Conservation (phyloP, 2,888 invertebrate species). For the Oligia fasciuncula region DNA sequence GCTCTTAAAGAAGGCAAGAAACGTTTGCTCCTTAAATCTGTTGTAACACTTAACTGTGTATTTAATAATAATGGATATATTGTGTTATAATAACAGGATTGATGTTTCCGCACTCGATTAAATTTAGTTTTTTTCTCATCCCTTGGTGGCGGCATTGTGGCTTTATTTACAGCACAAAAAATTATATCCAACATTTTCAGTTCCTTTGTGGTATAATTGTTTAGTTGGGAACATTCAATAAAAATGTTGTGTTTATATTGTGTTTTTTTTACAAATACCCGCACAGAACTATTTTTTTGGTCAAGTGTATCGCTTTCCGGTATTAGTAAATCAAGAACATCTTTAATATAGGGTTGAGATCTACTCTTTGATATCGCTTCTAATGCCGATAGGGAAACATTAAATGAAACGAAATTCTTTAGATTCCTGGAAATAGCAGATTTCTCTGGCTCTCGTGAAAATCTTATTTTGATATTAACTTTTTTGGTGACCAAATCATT, state of each 20-base stretch:
- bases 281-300: background rate
- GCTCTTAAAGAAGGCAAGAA: slow-evolving; percentile 29
- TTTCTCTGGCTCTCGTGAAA: slow-evolving; percentile 17
- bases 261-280: slow-evolving; percentile 14
- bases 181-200: slow-evolving; percentile 34
- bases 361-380: background rate
- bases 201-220: slow-evolving; percentile 15
- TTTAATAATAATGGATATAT: slow-evolving; percentile 40
- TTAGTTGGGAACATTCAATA: slow-evolving; percentile 32
- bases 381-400: slow-evolving; percentile 30
- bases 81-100: fast-evolving
- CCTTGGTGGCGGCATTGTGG: too few species aligned
- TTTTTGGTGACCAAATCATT: slow-evolving; percentile 35
- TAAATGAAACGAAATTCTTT: slow-evolving; percentile 27
- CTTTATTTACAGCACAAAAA: slow-evolving; percentile 20
- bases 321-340: background rate
- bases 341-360: too few species aligned
- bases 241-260: background rate
- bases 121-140: background rate
- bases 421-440: background rate
- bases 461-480: slow-evolving; percentile 20
- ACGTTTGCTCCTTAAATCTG: slow-evolving; percentile 40
- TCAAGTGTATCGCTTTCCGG: background rate
- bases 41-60: slow-evolving; percentile 15
- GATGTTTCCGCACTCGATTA: fast-evolving